These are phyloP conservation scores for Eutrigla gurnardus DNA, from an alignment of 2,797 vertebrate genomes.

Conservation along the genomic window DNA sequence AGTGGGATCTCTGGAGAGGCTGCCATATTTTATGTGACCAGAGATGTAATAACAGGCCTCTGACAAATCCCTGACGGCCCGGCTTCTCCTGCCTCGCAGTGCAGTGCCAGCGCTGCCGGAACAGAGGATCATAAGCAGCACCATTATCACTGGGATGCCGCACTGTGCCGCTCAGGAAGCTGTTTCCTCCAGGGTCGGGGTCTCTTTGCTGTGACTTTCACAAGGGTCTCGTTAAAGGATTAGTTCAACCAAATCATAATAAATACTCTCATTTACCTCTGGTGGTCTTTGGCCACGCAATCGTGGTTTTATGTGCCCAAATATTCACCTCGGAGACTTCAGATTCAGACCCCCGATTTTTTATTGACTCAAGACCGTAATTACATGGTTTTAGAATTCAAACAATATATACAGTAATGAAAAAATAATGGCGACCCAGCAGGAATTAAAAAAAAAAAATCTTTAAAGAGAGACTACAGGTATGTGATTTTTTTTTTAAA, in stretches of 20 bases:
- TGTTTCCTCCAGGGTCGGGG: conserved; percentile 17
- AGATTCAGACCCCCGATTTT: conserved; percentile 5
- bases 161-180: conserved; percentile 45
- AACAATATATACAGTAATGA: neutral
- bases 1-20: conserved; percentile 76
- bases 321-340: conserved; percentile 3
- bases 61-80: conserved; percentile 79
- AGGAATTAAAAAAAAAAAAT: neutral
- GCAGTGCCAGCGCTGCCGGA: conserved; percentile 59
- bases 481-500: neutral
- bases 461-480: neutral
- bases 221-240: conserved; percentile 36
- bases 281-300: neutral
- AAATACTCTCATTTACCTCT: conserved; percentile 15
- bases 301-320: neutral
- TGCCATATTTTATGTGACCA: conserved; percentile 80
- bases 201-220: conserved; percentile 20
- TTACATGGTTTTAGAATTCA: neutral
- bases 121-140: conserved; percentile 47
- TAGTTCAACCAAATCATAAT: conserved; percentile 16
- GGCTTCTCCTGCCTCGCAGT: conserved; percentile 61
- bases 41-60: conserved; percentile 81
- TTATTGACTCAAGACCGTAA: neutral
- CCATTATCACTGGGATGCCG: conserved; percentile 50
- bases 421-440: neutral